Conservation (phyloP, 2,797 vertebrate species). For the Choloepus didactylus region DNA sequence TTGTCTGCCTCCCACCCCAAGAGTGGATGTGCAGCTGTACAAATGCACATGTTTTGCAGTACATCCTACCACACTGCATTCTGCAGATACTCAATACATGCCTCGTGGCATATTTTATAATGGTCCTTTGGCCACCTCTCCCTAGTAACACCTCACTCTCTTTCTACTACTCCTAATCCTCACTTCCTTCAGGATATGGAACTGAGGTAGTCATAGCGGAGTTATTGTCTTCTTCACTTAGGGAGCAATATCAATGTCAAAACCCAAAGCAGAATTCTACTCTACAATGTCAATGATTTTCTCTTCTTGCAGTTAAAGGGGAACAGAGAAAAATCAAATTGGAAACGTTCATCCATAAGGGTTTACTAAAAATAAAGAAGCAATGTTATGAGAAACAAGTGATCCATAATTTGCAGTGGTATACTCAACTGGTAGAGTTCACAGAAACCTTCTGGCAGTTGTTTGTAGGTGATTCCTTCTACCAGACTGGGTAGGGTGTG, state of each 20-base stretch:
- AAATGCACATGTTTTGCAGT: not conserved
- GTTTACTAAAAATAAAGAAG: slow-evolving; percentile 11
- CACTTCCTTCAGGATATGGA: slow-evolving; percentile 32
- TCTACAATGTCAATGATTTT: slow-evolving; percentile 44
- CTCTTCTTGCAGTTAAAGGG: not conserved
- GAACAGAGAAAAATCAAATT: slow-evolving; percentile 17
- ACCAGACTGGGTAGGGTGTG: not conserved
- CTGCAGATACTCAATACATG: slow-evolving; percentile 2
- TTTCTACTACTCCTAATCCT: slow-evolving; percentile 23
- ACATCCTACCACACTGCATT: not conserved
- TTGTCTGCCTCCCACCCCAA: not conserved
- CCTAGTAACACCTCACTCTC: not conserved
- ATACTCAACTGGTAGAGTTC: slow-evolving; percentile 22
- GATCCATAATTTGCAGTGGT: slow-evolving; percentile 28
- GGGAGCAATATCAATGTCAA: slow-evolving; percentile 31
- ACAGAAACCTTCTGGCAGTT: not conserved
- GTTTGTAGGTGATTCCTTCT: slow-evolving; percentile 2
- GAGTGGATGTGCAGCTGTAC: not conserved
- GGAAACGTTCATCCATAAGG: slow-evolving; percentile 21
- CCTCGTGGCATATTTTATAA: slow-evolving; percentile 38
- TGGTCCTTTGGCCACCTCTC: not conserved
- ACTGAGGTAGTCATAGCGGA: not conserved
- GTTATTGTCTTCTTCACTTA: slow-evolving; percentile 18
- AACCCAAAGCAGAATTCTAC: slow-evolving; percentile 49
- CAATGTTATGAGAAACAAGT: slow-evolving; percentile 38